Base-by-base conservation (phyloP, 2,113 vertebrate genomes). In the Danionella cerebrum region DNA sequence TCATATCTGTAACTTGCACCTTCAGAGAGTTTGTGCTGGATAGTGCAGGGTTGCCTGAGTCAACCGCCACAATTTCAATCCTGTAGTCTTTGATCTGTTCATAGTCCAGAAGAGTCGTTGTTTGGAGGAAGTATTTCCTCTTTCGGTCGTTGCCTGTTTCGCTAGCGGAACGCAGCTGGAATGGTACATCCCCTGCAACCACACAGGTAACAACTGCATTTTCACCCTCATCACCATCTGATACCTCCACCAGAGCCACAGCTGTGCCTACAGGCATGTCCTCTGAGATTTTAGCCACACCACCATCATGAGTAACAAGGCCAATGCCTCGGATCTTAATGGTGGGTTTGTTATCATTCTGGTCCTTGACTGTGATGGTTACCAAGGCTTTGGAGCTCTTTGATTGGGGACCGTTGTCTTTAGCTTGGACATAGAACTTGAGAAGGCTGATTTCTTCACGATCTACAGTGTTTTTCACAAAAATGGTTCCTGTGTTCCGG, bases 81-180 rank as follows among this genome's bases (percentile, higher is more conserved):
- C 90, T 91, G 78, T 98, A 98, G 27, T 95, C 93, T 79, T 91
- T 93, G 33, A 94, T 84, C 0, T 85, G 88, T 77, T 98, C 96
- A 0, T 94, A 98, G 88, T 98, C 96, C 24, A 98, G 84, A 0
- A 90, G 86, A 0, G 92, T 97, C 6, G 96, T 98, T 0, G 95
- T 98, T 83, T 96, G 94, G 33, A 98, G 84, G 82, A 98, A 98
- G 73, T 97, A 98, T 54, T 98, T 98, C 84, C 94, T 94, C 83
- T 94, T 97, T 65, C 90, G 92, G 71, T 98, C 95, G 0, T 91
- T 98, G 48, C 91, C 88, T 0, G 93, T 93, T 70, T 97, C 94
- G 0, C 92, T 94, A 3, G 93, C 93, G 63, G 94, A 93, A 18
- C 90, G 88, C 2, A 98, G 86, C 81, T 98, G 94, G 77, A 98